Percentiles rank a stretch among this genome's conserved stretches.
Conservation (phyloP, 2,797 vertebrate species). For the Danio albolineatus region DNA sequence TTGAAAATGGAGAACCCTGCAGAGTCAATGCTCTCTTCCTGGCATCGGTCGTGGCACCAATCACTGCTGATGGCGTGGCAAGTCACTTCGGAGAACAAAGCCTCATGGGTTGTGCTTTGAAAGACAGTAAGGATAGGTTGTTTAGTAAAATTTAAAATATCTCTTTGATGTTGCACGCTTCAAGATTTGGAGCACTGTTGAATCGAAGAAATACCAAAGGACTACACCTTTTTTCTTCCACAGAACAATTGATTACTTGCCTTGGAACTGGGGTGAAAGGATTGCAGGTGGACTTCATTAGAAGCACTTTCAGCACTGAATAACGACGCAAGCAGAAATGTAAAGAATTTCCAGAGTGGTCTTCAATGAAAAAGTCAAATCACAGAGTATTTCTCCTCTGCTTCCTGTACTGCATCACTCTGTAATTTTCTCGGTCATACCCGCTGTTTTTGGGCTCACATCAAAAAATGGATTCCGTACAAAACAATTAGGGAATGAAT, state of each 20-base stretch:
- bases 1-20: constrained; percentile 77
- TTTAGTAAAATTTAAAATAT: constrained; percentile 34
- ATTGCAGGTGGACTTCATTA: constrained; percentile 78
- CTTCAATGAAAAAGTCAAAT: constrained; percentile 65
- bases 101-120: constrained; percentile 25
- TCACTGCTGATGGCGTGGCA: constrained; percentile 76
- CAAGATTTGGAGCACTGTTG: background rate
- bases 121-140: constrained; percentile 27
- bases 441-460: constrained; percentile 72
- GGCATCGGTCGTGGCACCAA: constrained; percentile 73
- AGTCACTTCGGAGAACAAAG: constrained; percentile 70
- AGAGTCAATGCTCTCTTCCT: constrained; percentile 78
- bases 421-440: constrained; percentile 71
- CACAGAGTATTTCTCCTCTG: constrained; percentile 66
- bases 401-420: constrained; percentile 64
- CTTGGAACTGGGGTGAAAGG: constrained; percentile 66
- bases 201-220: constrained; percentile 48
- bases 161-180: background rate
- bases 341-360: constrained; percentile 68
- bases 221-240: constrained; percentile 65
- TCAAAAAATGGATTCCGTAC: constrained; percentile 54
- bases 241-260: constrained; percentile 73
- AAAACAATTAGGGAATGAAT: constrained; percentile 42
- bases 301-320: constrained; percentile 68
- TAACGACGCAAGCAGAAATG: constrained; percentile 74